phyloP scores from a whole-genome alignment of 2,888 invertebrate species.

The Drosophila merina region DNA sequence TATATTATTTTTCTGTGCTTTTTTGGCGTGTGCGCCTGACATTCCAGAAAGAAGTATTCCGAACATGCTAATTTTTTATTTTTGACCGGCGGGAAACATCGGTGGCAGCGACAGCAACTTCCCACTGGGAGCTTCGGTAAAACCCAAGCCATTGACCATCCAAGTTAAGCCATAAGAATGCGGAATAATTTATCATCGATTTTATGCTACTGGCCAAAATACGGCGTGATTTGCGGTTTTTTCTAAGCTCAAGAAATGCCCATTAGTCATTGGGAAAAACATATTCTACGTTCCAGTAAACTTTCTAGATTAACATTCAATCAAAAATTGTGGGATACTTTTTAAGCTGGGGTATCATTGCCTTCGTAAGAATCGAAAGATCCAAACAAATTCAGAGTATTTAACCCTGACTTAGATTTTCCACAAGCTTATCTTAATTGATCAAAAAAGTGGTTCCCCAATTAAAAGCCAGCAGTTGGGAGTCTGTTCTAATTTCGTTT shows the following conservation, averaged over 20 bases:
- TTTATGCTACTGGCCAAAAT: neutral
- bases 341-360: neutral
- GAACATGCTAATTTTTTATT: conserved; percentile 42
- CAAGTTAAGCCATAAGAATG: conserved; percentile 8
- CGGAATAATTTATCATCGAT: conserved; percentile 15
- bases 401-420: conserved; percentile 14
- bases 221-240: neutral
- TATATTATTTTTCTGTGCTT: neutral
- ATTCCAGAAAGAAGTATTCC: conserved; percentile 17
- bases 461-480: conserved; percentile 30
- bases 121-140: conserved; percentile 30
- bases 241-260: neutral
- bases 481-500: conserved; percentile 37
- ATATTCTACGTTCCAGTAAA: neutral
- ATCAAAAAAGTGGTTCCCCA: conserved; percentile 17
- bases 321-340: neutral
- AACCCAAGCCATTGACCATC: conserved; percentile 18
- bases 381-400: neutral
- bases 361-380: neutral
- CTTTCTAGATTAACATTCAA: neutral
- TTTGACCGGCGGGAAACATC: conserved; percentile 36
- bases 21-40: conserved; percentile 32
- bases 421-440: conserved; percentile 34
- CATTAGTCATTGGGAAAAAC: neutral
- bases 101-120: conserved; percentile 21